phyloP scores from a whole-genome alignment of 2,888 invertebrate genomes.

The Caenorhabditis sp. region DNA sequence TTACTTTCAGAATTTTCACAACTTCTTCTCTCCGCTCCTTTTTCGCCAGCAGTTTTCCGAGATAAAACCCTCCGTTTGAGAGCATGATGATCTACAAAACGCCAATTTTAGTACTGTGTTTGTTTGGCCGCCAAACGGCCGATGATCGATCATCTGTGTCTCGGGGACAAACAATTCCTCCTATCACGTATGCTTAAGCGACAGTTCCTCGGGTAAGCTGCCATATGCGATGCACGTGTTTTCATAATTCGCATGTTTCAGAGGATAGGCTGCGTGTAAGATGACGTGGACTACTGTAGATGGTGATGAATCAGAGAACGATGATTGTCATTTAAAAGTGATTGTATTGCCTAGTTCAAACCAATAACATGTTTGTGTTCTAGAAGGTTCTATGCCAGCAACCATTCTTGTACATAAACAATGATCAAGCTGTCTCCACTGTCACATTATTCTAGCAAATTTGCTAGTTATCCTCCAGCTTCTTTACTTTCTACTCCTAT shows the following conservation, averaged over 20 bases:
- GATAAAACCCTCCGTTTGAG: slow-evolving; percentile 67
- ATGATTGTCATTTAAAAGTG: too few relatives aligned
- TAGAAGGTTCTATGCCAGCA: too few relatives aligned
- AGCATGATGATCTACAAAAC: slow-evolving; percentile 64
- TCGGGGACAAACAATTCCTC: slow-evolving; percentile 14
- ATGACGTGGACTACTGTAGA: background rate
- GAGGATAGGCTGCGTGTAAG: background rate
- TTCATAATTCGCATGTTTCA: background rate
- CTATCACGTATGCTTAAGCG: slow-evolving; percentile 8
- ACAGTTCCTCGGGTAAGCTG: slow-evolving; percentile 26
- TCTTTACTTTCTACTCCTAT: too few relatives aligned
- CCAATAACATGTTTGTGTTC: too few relatives aligned
- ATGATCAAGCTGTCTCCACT: too few relatives aligned
- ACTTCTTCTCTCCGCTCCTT: slow-evolving; percentile 44
- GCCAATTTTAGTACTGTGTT: slow-evolving; percentile 12
- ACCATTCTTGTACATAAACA: too few relatives aligned
- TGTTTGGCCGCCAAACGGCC: slow-evolving; percentile 1
- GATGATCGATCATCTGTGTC: slow-evolving; percentile 18
- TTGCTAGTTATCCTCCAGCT: too few relatives aligned
- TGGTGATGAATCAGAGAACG: background rate
- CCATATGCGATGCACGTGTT: slow-evolving; percentile 29
- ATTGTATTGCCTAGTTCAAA: too few relatives aligned
- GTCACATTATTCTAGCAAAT: too few relatives aligned
- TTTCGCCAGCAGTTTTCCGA: slow-evolving; percentile 65
- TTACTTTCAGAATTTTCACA: slow-evolving; percentile 40